phyloP scores from a whole-genome alignment of 2,888 invertebrate species.

The Volucella inanis region DNA sequence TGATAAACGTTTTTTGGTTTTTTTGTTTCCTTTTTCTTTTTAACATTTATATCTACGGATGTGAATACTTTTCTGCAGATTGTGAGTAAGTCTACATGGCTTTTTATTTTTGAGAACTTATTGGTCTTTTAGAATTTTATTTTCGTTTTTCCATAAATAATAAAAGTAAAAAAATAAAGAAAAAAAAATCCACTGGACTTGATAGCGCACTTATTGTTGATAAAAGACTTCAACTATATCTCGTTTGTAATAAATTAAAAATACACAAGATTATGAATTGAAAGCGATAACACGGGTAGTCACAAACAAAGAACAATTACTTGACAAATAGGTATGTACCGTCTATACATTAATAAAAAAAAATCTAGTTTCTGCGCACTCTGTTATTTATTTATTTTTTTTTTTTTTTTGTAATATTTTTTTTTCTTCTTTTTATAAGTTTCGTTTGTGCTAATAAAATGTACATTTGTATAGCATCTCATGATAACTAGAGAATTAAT shows the following conservation, averaged over 20 bases:
- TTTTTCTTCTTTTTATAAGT: constrained; percentile 10
- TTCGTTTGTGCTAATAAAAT: background rate
- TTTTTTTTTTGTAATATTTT: constrained; percentile 3
- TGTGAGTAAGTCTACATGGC: background rate
- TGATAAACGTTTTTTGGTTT: constrained; percentile 26
- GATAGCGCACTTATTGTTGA: constrained; percentile 31
- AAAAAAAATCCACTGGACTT: background rate
- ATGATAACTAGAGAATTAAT: constrained; percentile 30
- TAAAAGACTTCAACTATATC: constrained; percentile 43
- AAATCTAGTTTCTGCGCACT: constrained; percentile 7
- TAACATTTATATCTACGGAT: background rate
- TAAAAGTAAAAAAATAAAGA: constrained; percentile 9
- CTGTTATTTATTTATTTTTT: background rate
- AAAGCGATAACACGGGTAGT: constrained; percentile 39
- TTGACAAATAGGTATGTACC: constrained; percentile 31
- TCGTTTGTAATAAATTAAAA: constrained; percentile 35
- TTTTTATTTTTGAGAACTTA: background rate
- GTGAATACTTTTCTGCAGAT: constrained; percentile 7
- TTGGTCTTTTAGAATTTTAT: constrained; percentile 1
- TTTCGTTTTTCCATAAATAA: background rate
- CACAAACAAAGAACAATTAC: constrained; percentile 63
- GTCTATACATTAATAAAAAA: constrained; percentile 29
- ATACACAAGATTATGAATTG: constrained; percentile 51
- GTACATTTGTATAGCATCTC: background rate
- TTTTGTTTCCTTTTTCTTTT: constrained; percentile 6